These are phyloP conservation scores for Amblyornis subalaris DNA, from an alignment of 2,113 vertebrate species.

Conservation along the genomic window DNA sequence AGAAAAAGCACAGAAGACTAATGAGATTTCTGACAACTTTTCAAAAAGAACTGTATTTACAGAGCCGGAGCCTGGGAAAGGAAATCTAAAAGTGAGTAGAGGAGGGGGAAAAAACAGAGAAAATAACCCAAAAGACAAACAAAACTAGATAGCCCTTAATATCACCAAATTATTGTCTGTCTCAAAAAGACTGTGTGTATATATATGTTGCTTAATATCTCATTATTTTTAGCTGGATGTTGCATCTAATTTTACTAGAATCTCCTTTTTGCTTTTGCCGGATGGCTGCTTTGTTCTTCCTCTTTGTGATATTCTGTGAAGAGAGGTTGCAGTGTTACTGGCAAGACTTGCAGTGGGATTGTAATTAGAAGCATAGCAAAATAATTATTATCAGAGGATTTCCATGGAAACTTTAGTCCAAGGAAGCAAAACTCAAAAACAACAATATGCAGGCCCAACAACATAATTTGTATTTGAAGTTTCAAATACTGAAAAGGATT, in stretches of 20 bases:
- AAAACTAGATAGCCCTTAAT: not conserved
- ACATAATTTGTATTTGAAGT: conserved; percentile 21
- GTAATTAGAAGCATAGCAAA: conserved; percentile 62
- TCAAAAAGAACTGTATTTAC: not conserved
- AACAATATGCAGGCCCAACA: conserved; percentile 4
- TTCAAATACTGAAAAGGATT: not conserved
- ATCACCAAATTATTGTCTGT: not conserved
- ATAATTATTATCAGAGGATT: conserved; percentile 64
- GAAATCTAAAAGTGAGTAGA: not conserved
- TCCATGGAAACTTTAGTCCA: conserved; percentile 53
- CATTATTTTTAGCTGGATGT: not conserved
- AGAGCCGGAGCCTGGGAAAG: not conserved
- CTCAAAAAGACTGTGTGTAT: not conserved
- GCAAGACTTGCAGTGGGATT: conserved; percentile 24
- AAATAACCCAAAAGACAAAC: not conserved
- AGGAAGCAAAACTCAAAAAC: conserved; percentile 14
- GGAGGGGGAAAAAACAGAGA: too few relatives aligned
- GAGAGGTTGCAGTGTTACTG: conserved; percentile 28
- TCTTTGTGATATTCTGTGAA: not conserved
- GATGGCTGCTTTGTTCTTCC: not conserved
- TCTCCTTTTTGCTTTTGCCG: not conserved
- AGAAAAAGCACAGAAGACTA: not conserved
- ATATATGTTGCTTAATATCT: not conserved
- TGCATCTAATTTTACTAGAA: not conserved
- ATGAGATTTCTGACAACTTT: not conserved